Evolutionary conservation across 2,888 invertebrate genomes (phyloP), one percentile per base, ranked within the genome.

Genomic region (Panorpa germanica): DNA sequence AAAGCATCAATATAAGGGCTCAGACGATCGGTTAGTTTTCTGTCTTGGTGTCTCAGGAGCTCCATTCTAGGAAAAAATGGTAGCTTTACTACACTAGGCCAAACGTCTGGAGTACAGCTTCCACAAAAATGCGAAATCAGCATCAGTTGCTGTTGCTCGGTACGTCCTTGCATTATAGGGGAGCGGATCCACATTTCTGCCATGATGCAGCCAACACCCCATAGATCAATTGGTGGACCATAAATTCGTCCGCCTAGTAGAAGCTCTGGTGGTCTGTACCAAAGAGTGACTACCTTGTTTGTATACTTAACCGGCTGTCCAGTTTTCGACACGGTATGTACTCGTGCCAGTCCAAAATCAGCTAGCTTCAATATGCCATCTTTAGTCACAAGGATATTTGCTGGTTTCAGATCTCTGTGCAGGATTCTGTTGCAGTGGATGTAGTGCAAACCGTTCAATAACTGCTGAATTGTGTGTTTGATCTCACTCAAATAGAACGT

Each of bases 361-460:
- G 70, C 71, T 23, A 71, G 45, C 47, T 70, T 71, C n/a, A 71
- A 43, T 4, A 59, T 49, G 10, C 65, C 71, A 38, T 55, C 54
- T 41, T 63, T 65, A 4, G 68, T 67, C 25, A 71, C 61, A 8
- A 71, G 52, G 20, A 71, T 67, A 46, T 71, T 71, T 10, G 70
- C 70, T 13, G 70, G 65, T 48, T 71, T 71, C 68, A 71, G 69
- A 44, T 71, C 70, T 34, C 65, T 48, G 41, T 63, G 63, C n/a
- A 63, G 42, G 34, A 57, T 57, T 52, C 51, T 65, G 41, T 61
- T 63, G 35, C 56, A 59, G 42, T 70, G 70, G 37, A 70, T 65
- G 44, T 62, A 68, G 47, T 61, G 65, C 0, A 70, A 51, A 5
- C 65, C 66, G 45, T 64, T 63, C 5, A 67, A 46, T 11, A 68